Percentiles rank a stretch among this genome's conserved stretches.
phyloP scores from a whole-genome alignment of 2,797 vertebrate species.

The Delichon dasypus region DNA sequence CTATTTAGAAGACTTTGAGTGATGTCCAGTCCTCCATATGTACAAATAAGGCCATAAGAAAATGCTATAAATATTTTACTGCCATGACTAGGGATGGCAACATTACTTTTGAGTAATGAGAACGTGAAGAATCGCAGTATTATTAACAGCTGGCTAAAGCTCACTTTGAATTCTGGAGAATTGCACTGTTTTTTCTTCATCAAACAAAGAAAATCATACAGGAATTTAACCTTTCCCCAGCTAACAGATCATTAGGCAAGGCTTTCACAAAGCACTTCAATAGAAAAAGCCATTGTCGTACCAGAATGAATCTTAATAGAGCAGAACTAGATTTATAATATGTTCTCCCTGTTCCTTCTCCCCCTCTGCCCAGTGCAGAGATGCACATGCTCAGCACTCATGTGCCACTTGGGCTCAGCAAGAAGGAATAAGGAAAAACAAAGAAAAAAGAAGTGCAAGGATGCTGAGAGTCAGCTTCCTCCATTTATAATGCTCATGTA shows the following conservation, averaged over 20 bases:
- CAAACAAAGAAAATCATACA: slow-evolving; percentile 44
- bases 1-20: neutral
- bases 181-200: slow-evolving; percentile 60
- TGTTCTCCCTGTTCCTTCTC: neutral
- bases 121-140: neutral
- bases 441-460: neutral
- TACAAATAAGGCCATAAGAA: slow-evolving; percentile 25
- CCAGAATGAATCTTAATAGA: slow-evolving; percentile 53
- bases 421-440: neutral
- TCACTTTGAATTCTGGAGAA: slow-evolving; percentile 54
- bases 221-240: slow-evolving; percentile 61
- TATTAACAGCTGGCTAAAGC: slow-evolving; percentile 68
- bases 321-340: slow-evolving; percentile 54
- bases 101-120: slow-evolving; percentile 51
- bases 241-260: slow-evolving; percentile 62
- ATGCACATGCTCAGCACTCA: neutral
- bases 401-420: neutral
- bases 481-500: neutral
- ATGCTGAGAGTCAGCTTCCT: neutral
- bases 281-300: slow-evolving; percentile 40
- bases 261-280: slow-evolving; percentile 40
- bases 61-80: slow-evolving; percentile 58
- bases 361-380: neutral
- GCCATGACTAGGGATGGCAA: slow-evolving; percentile 15
- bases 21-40: neutral